Evolutionary conservation across 2,888 invertebrate genomes (phyloP).

Genomic region (Drosophila macrothrix): DNA sequence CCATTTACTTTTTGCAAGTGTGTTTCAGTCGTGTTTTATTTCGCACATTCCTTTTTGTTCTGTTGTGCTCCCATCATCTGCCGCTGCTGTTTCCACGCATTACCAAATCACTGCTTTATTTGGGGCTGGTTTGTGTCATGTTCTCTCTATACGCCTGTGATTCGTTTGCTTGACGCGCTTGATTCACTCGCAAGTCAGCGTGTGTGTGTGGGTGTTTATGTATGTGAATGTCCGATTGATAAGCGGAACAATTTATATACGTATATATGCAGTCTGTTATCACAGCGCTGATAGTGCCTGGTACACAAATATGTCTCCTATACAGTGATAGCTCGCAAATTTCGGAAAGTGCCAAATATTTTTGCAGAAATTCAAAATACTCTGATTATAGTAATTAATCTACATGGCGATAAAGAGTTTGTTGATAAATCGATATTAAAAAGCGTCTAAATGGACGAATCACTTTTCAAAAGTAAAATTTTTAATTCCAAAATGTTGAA

Average conservation of each 20-base stretch:
- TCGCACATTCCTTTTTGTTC: constrained; percentile 31
- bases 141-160: constrained; percentile 16
- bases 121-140: constrained; percentile 47
- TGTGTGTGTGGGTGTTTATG: constrained; percentile 7
- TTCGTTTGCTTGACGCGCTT: constrained; percentile 31
- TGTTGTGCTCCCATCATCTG: constrained; percentile 28
- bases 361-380: not conserved
- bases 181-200: constrained; percentile 44
- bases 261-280: constrained; percentile 37
- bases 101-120: constrained; percentile 52
- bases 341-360: not conserved
- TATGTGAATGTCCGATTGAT: constrained; percentile 43
- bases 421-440: not conserved
- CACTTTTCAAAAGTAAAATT: not conserved
- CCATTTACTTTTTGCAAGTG: constrained; percentile 57
- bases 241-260: constrained; percentile 45
- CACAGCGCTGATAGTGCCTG: constrained; percentile 42
- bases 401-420: not conserved
- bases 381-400: not conserved
- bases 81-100: constrained; percentile 27
- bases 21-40: constrained; percentile 33
- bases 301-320: constrained; percentile 10
- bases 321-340: not conserved
- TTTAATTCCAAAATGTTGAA: not conserved
- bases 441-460: not conserved